Evolutionary conservation across 2,113 vertebrate genomes (phyloP).

Genomic region (Trichechus manatus): DNA sequence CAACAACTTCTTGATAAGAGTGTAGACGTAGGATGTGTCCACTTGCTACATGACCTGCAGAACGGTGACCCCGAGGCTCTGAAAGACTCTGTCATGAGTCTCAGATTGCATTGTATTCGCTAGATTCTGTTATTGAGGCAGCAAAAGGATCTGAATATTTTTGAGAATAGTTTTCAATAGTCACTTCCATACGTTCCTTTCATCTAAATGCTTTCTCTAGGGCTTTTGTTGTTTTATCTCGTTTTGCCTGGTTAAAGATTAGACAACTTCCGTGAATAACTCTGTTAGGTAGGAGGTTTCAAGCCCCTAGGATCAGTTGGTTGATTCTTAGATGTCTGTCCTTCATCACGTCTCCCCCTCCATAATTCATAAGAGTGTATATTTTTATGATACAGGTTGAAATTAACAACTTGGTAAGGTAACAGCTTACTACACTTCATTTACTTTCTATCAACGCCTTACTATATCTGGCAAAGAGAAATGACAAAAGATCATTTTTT

Average conservation of each 20-base stretch:
- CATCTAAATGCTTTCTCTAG: not conserved
- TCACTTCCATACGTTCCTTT: not conserved
- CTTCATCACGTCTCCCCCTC: not conserved
- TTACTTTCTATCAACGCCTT: not conserved
- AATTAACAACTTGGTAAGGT: not conserved
- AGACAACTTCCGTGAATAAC: not conserved
- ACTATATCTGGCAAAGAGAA: not conserved
- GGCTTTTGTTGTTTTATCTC: not conserved
- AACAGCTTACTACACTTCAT: not conserved
- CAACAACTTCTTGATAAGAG: not conserved
- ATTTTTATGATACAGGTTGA: not conserved
- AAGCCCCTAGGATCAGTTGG: not conserved
- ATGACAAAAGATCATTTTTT: not conserved
- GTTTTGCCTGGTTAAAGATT: not conserved
- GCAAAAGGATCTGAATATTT: not conserved
- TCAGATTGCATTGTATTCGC: not conserved
- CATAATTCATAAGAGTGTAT: not conserved
- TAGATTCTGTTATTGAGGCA: not conserved
- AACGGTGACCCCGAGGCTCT: no score
- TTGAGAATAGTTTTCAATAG: not conserved
- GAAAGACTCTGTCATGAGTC: not conserved
- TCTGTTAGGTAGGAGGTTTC: not conserved
- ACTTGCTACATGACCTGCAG: not conserved
- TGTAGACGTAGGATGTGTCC: no score
- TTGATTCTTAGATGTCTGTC: not conserved